Evolutionary conservation across 2,797 vertebrate genomes (phyloP), one percentile per base, ranked within the genome.

Genomic region (Ptychobarbus kaznakovi): DNA sequence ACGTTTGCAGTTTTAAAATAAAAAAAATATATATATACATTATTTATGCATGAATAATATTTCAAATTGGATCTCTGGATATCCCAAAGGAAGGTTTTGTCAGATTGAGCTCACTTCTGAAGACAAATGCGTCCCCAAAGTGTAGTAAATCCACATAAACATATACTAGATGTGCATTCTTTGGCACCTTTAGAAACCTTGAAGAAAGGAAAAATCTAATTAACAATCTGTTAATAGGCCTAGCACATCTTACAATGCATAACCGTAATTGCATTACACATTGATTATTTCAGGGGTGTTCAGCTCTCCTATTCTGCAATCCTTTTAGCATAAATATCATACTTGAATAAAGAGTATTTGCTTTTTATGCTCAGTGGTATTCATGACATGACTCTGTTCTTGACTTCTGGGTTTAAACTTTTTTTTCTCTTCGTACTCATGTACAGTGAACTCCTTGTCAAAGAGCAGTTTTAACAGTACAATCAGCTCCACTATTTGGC

Each of bases 291-390:
- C 28, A 76, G n/a, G 58, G 46, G 35, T 61, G 5, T 73, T 78
- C 53, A 22, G 16, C 16, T 65, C 32, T 78, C 44, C 35, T 28
- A 5, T 63, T 38, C 25, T 61, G 10, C 16, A 3, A 7, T 63
- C 49, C 77, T 66, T 87, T 84, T 53, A 76, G 38, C 56, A 82
- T 53, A 74, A 68, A 87, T 53, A 82, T 78, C n/a, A 20, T 61
- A 20, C 28, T 76, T 69, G 53, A 73, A 86, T 42, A 74, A 87
- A 42, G 35, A 79, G 77, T 32, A 10, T 75, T 66, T 44, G 38
- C 13, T 51, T 85, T 58, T 46, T 51, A 56, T 25, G 25, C 16
- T 56, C 46, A 35, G 32, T 63, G 28, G 32, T 74, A 78, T 87
- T 83, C 66, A 78, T 77, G 72, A n/a, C 13, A 38, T 4, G 20